These are phyloP conservation scores for Nesoenas mayeri DNA, from an alignment of 2,113 vertebrate species.

Conservation along the genomic window DNA sequence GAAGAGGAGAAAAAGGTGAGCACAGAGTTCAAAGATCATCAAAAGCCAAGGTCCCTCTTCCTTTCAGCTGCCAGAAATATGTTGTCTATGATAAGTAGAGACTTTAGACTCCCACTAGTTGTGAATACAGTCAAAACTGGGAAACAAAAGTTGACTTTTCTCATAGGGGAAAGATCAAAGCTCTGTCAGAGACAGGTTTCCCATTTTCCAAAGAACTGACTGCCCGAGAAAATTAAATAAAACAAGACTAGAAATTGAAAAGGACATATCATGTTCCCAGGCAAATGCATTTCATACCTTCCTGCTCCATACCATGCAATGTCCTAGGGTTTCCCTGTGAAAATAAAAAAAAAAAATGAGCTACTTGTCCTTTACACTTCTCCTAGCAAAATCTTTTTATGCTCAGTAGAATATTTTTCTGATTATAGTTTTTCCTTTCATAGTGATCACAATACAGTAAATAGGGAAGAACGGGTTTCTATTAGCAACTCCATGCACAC, in stretches of 20 bases:
- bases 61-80: neutral
- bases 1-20: neutral
- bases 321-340: neutral
- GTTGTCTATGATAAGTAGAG: neutral
- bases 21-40: neutral
- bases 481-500: neutral
- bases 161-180: neutral
- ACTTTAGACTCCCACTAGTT: neutral
- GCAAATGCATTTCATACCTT: neutral
- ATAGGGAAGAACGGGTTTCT: neutral
- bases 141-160: slow-evolving; percentile 45
- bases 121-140: neutral
- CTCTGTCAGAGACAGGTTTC: neutral
- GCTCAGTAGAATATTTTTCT: neutral
- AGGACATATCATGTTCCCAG: neutral
- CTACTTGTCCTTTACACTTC: neutral
- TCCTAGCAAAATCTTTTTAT: neutral
- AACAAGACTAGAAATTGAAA: neutral
- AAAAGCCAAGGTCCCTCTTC: neutral
- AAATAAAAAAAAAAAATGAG: neutral
- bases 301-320: neutral
- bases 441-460: neutral
- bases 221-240: neutral
- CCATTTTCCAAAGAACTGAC: neutral
- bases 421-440: neutral